phyloP scores from a whole-genome alignment of 1,140 invertebrate species.

The Bacillus rossius region DNA sequence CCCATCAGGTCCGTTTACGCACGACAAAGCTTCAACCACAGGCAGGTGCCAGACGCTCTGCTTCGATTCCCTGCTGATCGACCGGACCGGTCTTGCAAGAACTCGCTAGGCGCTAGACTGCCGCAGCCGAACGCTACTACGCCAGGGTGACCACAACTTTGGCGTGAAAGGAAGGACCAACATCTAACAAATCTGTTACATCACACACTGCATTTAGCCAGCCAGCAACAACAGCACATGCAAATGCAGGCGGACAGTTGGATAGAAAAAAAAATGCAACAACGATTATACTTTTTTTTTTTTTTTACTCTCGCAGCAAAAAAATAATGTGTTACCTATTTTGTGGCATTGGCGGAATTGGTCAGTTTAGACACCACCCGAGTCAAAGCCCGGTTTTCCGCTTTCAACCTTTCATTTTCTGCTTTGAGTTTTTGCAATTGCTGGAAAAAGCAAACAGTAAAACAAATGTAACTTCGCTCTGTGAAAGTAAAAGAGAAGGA shows the following conservation, averaged over 20 bases:
- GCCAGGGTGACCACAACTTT: too few species aligned
- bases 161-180: too few species aligned
- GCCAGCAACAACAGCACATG: constrained; percentile 14
- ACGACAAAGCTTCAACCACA: too few species aligned
- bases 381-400: constrained; percentile 91
- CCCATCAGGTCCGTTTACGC: too few species aligned
- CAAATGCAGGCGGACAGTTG: constrained; percentile 7
- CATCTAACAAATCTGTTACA: constrained; percentile 2
- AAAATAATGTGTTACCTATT: constrained; percentile 26
- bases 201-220: constrained; percentile 10
- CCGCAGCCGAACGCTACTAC: too few species aligned
- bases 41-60: too few species aligned
- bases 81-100: too few species aligned
- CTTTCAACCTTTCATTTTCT: constrained; percentile 93
- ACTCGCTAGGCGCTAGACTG: too few species aligned
- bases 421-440: constrained; percentile 96
- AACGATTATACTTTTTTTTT: not conserved
- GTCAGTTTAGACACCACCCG: constrained; percentile 94
- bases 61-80: not conserved
- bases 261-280: constrained; percentile 5
- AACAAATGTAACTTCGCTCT: constrained; percentile 9
- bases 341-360: constrained; percentile 55
- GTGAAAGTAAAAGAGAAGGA: constrained; percentile 9
- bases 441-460: constrained; percentile 62
- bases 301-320: too few species aligned